Evolutionary conservation across 2,113 vertebrate genomes (phyloP).

Genomic region (Barnardius zonarius): DNA sequence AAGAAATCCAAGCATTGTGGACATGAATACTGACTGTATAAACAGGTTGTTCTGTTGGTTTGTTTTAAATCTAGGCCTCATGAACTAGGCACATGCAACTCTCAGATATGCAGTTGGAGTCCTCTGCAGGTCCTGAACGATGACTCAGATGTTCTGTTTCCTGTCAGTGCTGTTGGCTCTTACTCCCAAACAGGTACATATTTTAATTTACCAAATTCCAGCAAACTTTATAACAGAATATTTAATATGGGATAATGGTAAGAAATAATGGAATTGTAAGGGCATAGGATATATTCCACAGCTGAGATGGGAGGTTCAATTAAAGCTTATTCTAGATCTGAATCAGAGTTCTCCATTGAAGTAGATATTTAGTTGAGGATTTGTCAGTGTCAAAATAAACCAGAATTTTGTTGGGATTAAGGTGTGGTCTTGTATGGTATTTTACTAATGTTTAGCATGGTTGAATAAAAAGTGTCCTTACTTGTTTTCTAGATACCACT

Average conservation of each 20-base stretch:
- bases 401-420: background rate
- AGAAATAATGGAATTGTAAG: background rate
- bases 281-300: background rate
- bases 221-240: background rate
- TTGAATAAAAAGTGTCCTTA: background rate
- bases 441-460: background rate
- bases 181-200: conserved; percentile 81
- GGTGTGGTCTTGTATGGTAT: background rate
- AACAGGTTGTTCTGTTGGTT: background rate
- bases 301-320: background rate
- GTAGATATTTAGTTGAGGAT: background rate
- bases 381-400: background rate
- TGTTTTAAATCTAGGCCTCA: conserved; percentile 71
- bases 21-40: background rate
- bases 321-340: background rate
- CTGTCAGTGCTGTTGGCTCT: conserved; percentile 76
- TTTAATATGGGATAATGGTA: background rate
- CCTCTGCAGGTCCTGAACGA: conserved; percentile 84
- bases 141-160: conserved; percentile 86
- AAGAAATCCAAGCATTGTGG: background rate
- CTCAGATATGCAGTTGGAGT: conserved; percentile 85
- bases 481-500: background rate
- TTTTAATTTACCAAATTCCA: background rate
- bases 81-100: conserved; percentile 74
- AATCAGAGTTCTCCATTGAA: background rate